Evolutionary conservation across 2,113 vertebrate genomes (phyloP), one percentile per base, ranked within the genome.

Genomic region (Tenrec ecaudatus): DNA sequence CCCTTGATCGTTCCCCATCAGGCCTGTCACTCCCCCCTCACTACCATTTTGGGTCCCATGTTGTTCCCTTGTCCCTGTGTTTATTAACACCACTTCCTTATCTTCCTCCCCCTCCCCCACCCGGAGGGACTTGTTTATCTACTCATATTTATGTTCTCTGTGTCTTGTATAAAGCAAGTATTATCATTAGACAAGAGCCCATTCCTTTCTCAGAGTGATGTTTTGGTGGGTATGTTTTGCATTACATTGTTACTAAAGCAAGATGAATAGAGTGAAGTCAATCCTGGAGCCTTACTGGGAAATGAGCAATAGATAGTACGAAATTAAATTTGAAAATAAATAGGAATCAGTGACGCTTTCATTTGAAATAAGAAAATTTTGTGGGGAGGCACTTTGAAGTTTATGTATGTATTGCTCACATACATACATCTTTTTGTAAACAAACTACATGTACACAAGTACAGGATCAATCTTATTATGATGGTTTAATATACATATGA

Each of bases 121-220:
- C n/a, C n/a, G n/a, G n/a, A 68, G 2, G 53, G n/a, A 94, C 84
- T 58, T 25, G 33, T 62, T 89, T 80, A 38, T 76, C 62, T 75
- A 11, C 47, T 53, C 12, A 53, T 53, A 90, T 75, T 92, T 82
- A 19, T 82, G 6, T 68, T 94, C 19, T 0, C 47, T 90, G 38
- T 29, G 76, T 89, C 90, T 94, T 90, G 36, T 17, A 80, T 66
- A 85, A 96, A 93, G 88, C 29, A 78, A 85, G 77, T 78, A 82
- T 84, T 81, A 38, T 69, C 16, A 25, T 78, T 90, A 62, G 20
- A 85, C 62, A 58, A 82, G 38, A 88, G 33, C 2, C 53, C 12
- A 78, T 73, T 94, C 38, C 3, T 93, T 88, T 1, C 8, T 92
- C 93, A 43, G 36, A 81, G 25, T 81, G 73, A 86, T 80, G 31